Conservation (phyloP, 1,140 invertebrate species). For the Drosophila repletoides region DNA sequence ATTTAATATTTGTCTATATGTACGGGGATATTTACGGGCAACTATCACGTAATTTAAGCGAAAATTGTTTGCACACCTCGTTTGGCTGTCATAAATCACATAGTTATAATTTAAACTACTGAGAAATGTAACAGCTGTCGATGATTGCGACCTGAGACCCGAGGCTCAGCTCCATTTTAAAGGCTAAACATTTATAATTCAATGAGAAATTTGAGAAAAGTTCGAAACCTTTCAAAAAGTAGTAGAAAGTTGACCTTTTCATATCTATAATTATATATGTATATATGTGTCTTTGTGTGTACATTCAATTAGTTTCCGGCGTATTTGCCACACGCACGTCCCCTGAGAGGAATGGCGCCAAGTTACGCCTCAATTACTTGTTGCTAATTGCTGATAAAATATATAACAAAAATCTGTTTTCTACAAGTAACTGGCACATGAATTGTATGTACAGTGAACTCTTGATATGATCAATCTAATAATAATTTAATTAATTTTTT, state of each 20-base stretch:
- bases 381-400: constrained; percentile 51
- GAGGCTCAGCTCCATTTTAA: neutral
- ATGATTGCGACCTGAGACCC: neutral
- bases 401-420: constrained; percentile 37
- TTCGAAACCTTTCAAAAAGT: constrained; percentile 5
- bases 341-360: neutral
- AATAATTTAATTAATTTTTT: too few relatives aligned
- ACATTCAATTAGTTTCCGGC: constrained; percentile 4
- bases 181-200: constrained; percentile 14
- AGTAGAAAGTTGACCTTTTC: constrained; percentile 2
- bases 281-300: neutral
- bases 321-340: neutral
- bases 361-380: constrained; percentile 20
- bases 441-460: too few relatives aligned
- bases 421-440: neutral
- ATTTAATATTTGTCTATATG: neutral
- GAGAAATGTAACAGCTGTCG: constrained; percentile 39
- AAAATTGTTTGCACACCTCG: constrained; percentile 38
- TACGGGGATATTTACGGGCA: neutral
- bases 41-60: constrained; percentile 26
- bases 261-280: neutral
- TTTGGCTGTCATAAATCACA: constrained; percentile 25
- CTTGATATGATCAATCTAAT: too few relatives aligned
- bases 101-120: constrained; percentile 35
- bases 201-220: constrained; percentile 19